Base-by-base conservation (phyloP, 1,140 invertebrate genomes). In the Saccostrea glomerata region DNA sequence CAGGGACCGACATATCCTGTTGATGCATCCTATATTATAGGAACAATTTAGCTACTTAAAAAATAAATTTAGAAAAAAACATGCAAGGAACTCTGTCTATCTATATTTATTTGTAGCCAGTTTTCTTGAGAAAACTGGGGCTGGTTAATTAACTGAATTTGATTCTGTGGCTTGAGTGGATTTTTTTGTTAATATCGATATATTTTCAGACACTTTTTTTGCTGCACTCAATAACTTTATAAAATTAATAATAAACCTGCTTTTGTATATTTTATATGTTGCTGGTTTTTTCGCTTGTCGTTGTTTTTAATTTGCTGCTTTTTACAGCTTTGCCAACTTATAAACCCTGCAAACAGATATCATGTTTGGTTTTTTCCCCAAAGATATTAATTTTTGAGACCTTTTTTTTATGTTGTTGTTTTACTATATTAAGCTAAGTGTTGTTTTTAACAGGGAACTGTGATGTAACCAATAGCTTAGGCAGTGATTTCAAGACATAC, bases 401-500 rank as follows among this genome's bases (percentile, higher is more conserved):
- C 58, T 20, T 20, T 6, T 12, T 63, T 63, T 63, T n/a, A 20
- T 47, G 60, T 13, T 36, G 70, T 36, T 77, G 70, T 77, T 77
- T 30, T 15, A 63, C 58, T 63, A 47, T 47, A 47, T 47, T 66
- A 66, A 66, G 60, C 15, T 23, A 30, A 25, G 30, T 36, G 30
- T 77, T 77, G 70, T 89, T 89, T 87, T 89, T 84, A 25, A 86
- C 86, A 90, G 89, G 82, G 40, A 90, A 90, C 84, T 89, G 89
- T 63, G 90, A 92, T 82, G 83, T 87, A 83, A 86, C 25, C 13
- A 40, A 92, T 60, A 92, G 90, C 83, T 87, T 93, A 85, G 92
- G 92, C 47, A 90, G 89, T 54, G 93, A 93, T 60, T 93, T 93
- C 91, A 93, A 92, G 87, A 91, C 91, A 23, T 92, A 91, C 91